These are phyloP conservation scores for Macrosiphum euphorbiae DNA, from an alignment of 2,888 invertebrate genomes.

Conservation along the genomic window DNA sequence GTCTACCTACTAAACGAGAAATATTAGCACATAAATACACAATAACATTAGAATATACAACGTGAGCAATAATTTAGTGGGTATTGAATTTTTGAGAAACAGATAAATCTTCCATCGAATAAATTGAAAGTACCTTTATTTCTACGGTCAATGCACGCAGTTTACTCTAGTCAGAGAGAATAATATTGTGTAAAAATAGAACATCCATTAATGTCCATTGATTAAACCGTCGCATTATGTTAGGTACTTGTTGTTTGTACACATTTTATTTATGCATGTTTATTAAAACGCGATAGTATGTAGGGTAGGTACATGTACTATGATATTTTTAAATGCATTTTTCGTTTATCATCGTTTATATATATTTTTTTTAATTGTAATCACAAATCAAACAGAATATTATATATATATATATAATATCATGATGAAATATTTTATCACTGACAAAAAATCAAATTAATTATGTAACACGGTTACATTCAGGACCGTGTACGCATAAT, in stretches of 20 bases:
- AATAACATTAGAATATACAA: not conserved
- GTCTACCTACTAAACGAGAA: not conserved
- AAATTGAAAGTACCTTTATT: slow-evolving; percentile 8
- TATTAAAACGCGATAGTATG: no score
- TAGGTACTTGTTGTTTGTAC: not conserved
- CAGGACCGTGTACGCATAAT: not conserved
- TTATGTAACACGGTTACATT: no score
- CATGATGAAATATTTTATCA: not conserved
- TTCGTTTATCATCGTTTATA: not conserved
- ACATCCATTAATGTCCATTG: not conserved
- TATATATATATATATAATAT: no score
- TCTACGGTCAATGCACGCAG: no score
- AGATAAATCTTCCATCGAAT: slow-evolving; percentile 18
- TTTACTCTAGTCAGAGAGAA: not conserved
- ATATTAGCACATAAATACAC: not conserved
- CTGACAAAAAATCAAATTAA: not conserved
- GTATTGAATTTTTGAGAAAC: not conserved
- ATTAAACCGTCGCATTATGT: not conserved
- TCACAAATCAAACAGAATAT: not conserved
- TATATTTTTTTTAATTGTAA: not conserved
- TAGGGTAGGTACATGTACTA: not conserved
- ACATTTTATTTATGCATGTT: not conserved
- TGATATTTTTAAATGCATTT: not conserved
- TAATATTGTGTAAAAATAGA: slow-evolving; percentile 18
- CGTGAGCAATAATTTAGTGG: not conserved